phyloP scores from a whole-genome alignment of 2,888 invertebrate species.

The Holacanthella duospinosa region DNA sequence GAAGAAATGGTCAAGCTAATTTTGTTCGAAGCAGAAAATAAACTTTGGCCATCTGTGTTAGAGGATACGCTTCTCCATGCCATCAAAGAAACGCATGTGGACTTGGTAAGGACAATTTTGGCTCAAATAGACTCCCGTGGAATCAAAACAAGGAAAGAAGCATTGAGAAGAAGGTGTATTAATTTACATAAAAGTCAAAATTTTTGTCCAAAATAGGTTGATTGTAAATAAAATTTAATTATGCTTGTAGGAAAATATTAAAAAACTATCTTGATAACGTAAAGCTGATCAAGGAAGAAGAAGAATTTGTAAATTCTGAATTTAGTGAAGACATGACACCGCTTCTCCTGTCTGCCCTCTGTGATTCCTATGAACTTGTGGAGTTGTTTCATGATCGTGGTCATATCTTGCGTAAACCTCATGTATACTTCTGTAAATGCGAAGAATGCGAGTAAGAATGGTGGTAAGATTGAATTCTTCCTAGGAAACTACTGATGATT shows the following conservation, averaged over 20 bases:
- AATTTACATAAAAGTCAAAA: not conserved
- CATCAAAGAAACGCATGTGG: not conserved
- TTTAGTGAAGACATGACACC: constrained; percentile 14
- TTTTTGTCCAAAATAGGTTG: not conserved
- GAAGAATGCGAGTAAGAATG: constrained; percentile 12
- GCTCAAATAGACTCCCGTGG: not conserved
- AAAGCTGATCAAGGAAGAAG: not conserved
- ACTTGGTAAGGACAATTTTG: not conserved
- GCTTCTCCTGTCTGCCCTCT: constrained; percentile 11
- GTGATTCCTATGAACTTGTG: constrained; percentile 11
- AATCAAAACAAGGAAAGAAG: not conserved
- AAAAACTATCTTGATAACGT: not conserved
- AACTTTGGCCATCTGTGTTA: not conserved
- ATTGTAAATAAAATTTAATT: too few species aligned
- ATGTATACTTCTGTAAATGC: not conserved
- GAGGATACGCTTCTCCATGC: not conserved
- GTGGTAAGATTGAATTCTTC: constrained; percentile 2
- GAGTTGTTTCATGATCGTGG: constrained; percentile 5
- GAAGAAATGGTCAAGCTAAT: constrained; percentile 21
- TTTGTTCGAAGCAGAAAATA: not conserved
- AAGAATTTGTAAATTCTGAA: constrained; percentile 9
- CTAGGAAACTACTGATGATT: not conserved
- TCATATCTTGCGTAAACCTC: not conserved
- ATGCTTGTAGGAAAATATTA: not conserved
- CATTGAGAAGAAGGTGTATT: not conserved